Evolutionary conservation across 2,888 invertebrate species (phyloP).

Genomic region (Eupithecia centaureata): DNA sequence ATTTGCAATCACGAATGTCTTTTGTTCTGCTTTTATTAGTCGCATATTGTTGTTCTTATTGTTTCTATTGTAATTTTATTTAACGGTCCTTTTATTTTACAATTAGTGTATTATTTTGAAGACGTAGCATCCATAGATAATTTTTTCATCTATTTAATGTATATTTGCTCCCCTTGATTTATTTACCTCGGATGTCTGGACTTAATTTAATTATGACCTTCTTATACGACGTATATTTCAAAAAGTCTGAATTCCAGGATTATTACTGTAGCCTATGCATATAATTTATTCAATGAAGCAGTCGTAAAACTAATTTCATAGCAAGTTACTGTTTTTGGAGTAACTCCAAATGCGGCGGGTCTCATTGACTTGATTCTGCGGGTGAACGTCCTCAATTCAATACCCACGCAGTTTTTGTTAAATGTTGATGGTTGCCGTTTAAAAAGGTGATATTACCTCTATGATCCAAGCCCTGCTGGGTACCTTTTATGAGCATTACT

Average conservation of each 20-base stretch:
- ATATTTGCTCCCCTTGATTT: conserved; percentile 38
- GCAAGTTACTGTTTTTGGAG: conserved; percentile 69
- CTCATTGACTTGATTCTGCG: conserved; percentile 62
- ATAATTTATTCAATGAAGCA: conserved; percentile 33
- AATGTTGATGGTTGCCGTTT: conserved; percentile 48
- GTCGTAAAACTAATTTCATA: conserved; percentile 34
- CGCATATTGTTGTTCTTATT: conserved; percentile 37
- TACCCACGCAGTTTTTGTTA: conserved; percentile 66
- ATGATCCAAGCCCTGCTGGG: conserved; percentile 45
- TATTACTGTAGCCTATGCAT: conserved; percentile 20
- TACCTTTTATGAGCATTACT: conserved; percentile 60
- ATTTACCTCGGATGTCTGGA: conserved; percentile 27
- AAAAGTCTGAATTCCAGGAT: conserved; percentile 18
- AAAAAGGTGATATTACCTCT: conserved; percentile 52
- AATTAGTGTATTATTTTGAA: conserved; percentile 10
- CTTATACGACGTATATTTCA: conserved; percentile 20
- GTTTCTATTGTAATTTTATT: conserved; percentile 34
- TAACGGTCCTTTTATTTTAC: conserved; percentile 25
- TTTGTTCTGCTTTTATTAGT: conserved; percentile 46
- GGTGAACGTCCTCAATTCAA: conserved; percentile 68
- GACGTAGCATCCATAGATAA: neutral
- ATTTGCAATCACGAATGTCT: conserved; percentile 43
- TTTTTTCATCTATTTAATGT: conserved; percentile 33
- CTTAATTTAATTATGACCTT: conserved; percentile 31
- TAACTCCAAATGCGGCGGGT: conserved; percentile 60